Evolutionary conservation across 2,797 vertebrate species (phyloP).

Genomic region (Tiaroga cobitis): DNA sequence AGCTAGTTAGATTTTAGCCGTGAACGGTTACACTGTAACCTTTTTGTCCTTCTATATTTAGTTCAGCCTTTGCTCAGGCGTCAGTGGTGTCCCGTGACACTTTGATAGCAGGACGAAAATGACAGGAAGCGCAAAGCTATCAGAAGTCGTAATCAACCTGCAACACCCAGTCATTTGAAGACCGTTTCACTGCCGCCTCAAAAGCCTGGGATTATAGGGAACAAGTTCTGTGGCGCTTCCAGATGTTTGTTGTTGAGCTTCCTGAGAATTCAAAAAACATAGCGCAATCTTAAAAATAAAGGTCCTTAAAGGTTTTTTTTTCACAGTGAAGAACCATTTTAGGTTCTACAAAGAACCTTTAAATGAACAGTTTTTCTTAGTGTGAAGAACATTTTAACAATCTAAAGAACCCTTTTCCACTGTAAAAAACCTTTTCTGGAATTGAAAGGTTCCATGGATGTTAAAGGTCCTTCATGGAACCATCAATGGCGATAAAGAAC

Average conservation of each 20-base stretch:
- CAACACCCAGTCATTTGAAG: conserved; percentile 46
- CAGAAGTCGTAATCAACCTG: conserved; percentile 39
- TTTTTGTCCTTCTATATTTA: conserved; percentile 39
- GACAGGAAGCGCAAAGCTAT: conserved; percentile 32
- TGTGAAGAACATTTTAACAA: too few relatives aligned
- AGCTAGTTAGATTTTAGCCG: conserved; percentile 38
- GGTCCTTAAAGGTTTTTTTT: neutral
- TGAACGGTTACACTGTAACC: conserved; percentile 29
- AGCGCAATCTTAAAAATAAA: neutral
- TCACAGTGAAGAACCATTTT: neutral
- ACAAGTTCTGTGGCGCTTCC: conserved; percentile 22
- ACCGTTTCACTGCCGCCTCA: conserved; percentile 3
- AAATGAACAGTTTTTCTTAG: too few relatives aligned
- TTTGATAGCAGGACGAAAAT: conserved; percentile 38
- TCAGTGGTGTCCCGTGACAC: conserved; percentile 38
- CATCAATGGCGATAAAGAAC: neutral
- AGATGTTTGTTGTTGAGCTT: conserved; percentile 20
- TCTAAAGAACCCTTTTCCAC: neutral
- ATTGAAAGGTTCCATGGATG: too few relatives aligned
- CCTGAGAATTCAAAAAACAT: neutral
- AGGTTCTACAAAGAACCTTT: neutral
- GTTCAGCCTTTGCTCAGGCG: conserved; percentile 7
- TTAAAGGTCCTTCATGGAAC: neutral
- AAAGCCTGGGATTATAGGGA: conserved; percentile 31
- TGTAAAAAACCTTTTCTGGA: too few relatives aligned